Evolutionary conservation across 2,797 vertebrate genomes (phyloP).

Genomic region (Sebastes goodei): DNA sequence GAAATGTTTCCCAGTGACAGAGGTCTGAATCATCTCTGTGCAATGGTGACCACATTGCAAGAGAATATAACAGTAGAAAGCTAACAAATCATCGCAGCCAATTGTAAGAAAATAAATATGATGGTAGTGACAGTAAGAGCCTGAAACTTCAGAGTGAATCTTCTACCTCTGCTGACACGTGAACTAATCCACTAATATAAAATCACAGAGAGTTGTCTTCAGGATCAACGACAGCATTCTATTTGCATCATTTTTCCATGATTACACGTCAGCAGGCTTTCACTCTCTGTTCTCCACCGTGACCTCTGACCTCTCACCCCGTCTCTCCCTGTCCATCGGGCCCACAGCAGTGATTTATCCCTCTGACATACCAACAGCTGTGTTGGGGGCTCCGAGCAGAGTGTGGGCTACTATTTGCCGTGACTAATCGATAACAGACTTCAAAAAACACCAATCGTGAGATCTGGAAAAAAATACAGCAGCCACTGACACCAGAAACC

Average conservation of each 20-base stretch:
- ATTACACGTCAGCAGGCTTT: slow-evolving; percentile 57
- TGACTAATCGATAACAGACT: slow-evolving; percentile 89
- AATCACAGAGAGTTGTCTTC: not conserved
- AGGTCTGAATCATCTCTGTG: not conserved
- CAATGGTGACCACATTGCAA: not conserved
- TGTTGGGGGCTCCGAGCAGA: slow-evolving; percentile 76
- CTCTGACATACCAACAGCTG: slow-evolving; percentile 86
- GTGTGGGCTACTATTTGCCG: slow-evolving; percentile 82
- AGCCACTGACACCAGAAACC: slow-evolving; percentile 73
- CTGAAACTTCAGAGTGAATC: not conserved
- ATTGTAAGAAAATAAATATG: not conserved
- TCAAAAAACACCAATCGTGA: slow-evolving; percentile 78
- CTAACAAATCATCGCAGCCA: not conserved
- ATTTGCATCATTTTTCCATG: slow-evolving; percentile 34
- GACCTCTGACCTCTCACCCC: slow-evolving; percentile 71
- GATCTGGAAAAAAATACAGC: slow-evolving; percentile 64
- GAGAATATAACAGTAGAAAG: not conserved
- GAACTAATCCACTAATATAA: not conserved
- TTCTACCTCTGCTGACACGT: not conserved
- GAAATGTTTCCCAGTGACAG: slow-evolving; percentile 17
- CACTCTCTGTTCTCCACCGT: slow-evolving; percentile 48
- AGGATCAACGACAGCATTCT: not conserved
- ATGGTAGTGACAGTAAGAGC: not conserved
- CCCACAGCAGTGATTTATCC: slow-evolving; percentile 83
- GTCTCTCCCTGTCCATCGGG: slow-evolving; percentile 67